phyloP scores from a whole-genome alignment of 1,140 invertebrate genomes.

The Brachionus angularis region DNA sequence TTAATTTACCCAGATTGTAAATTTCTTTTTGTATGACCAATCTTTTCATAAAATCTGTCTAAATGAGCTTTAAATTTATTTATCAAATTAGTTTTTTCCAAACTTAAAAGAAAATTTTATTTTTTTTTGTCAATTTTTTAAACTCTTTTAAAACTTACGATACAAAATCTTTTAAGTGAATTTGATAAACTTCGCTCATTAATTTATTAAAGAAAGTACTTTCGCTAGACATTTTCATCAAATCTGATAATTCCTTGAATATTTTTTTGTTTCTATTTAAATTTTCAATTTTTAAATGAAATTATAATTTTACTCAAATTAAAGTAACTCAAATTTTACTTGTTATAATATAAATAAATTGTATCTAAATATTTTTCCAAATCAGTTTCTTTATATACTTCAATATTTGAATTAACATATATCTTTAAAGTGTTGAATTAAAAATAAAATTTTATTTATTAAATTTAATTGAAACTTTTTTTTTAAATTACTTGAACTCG shows the following conservation, averaged over 20 bases:
- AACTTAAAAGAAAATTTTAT: not conserved
- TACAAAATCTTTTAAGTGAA: slow-evolving; percentile 73
- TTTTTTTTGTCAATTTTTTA: not conserved
- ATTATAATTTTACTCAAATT: not conserved
- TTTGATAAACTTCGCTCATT: slow-evolving; percentile 75
- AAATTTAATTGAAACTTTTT: slow-evolving; percentile 8
- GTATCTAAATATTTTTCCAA: slow-evolving; percentile 75
- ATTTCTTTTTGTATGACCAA: slow-evolving; percentile 37
- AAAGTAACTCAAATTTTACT: slow-evolving; percentile 57
- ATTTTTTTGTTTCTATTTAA: slow-evolving; percentile 71
- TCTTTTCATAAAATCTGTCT: slow-evolving; percentile 36
- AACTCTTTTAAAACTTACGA: slow-evolving; percentile 59
- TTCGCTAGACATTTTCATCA: slow-evolving; percentile 73
- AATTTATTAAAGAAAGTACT: slow-evolving; percentile 73
- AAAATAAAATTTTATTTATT: not conserved
- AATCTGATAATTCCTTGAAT: slow-evolving; percentile 67
- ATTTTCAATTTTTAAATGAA: slow-evolving; percentile 12
- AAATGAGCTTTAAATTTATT: slow-evolving; percentile 32
- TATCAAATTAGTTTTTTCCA: slow-evolving; percentile 19
- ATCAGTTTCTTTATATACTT: slow-evolving; percentile 47
- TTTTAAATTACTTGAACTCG: slow-evolving; percentile 67
- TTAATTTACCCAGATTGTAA: slow-evolving; percentile 10
- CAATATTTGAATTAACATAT: slow-evolving; percentile 46
- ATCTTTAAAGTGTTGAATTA: slow-evolving; percentile 3
- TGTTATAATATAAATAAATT: slow-evolving; percentile 79